Conservation (phyloP, 2,113 vertebrate species). For the Diadophis punctatus region DNA sequence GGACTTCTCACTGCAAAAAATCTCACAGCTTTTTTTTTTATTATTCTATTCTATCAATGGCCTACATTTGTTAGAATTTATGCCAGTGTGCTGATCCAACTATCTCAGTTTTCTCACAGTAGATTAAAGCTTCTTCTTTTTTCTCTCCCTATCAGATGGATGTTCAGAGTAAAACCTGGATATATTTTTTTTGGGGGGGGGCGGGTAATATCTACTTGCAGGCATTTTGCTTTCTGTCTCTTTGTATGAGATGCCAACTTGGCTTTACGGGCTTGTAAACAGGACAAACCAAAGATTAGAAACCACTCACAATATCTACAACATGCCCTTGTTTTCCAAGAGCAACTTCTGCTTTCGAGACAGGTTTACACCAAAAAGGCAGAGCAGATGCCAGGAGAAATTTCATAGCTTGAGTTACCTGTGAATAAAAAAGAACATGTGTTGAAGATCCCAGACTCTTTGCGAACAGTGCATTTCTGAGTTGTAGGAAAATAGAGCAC, state of each 20-base stretch:
- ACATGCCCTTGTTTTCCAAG: conserved; percentile 37
- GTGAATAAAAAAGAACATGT: conserved; percentile 26
- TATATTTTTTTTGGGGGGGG: background rate
- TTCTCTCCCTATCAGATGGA: conserved; percentile 7
- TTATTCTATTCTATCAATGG: background rate
- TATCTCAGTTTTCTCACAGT: conserved; percentile 4
- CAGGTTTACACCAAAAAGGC: conserved; percentile 29
- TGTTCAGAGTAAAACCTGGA: conserved; percentile 29
- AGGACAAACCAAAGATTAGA: conserved; percentile 39
- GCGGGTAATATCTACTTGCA: conserved; percentile 28
- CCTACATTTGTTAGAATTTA: background rate
- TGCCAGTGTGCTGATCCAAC: background rate
- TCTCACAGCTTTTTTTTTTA: background rate
- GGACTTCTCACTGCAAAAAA: background rate
- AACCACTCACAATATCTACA: conserved; percentile 13
- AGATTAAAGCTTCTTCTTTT: conserved; percentile 1
- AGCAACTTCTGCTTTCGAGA: conserved; percentile 23
- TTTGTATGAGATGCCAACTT: conserved; percentile 35
- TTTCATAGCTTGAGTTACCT: conserved; percentile 9
- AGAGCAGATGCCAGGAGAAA: conserved; percentile 29
- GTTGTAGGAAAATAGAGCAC: background rate
- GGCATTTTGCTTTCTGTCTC: conserved; percentile 45
- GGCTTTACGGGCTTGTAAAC: conserved; percentile 28
- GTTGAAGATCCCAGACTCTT: background rate
- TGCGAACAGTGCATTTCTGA: conserved; percentile 4